Evolutionary conservation across 1,140 invertebrate species (phyloP), one percentile per base, ranked within the genome.

Genomic region (Littorina saxatilis): DNA sequence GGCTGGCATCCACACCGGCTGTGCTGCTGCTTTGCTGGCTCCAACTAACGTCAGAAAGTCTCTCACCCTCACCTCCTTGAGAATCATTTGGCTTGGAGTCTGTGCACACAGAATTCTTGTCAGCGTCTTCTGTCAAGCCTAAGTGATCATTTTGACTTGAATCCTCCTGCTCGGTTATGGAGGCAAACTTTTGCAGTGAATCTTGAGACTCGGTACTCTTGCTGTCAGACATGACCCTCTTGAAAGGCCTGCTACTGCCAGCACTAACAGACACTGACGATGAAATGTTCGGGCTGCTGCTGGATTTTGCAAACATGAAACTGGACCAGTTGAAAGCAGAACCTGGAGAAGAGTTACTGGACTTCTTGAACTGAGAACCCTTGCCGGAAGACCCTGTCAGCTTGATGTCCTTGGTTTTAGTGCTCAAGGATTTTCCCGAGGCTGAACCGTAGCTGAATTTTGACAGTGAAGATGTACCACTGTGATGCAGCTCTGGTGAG

Each of bases 281-380:
- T 5, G 70, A 50, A 32, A 73, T 20, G 20, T 7, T 50, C 13
- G 70, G 70, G 17, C 23, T 73, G 43, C 70, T 73, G 70, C 40
- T 27, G 23, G 70, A 73, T 32, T 77, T 77, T 11, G 50, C 15
- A n/a, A 77, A 77, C 74, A 50, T 74, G 50, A 52, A 74, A 58
- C 61, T 55, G 23, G 78, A 80, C 76, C 82, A 83, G 37, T 37
- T 43, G 50, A 83, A 77, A 3, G 39, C 70, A 23, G 77, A 80
- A 29, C 40, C 29, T 43, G 79, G 50, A 29, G 63, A 78, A 3
- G 17, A 23, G 68, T 63, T 74, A 2, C 13, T 39, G 0, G 50
- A 23, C 13, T 17, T 55, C 37, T 58, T 39, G 2, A 1, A 1
- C 61, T 2, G 32, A 15, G n/a, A n/a, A 29, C 3, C 61, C 27